Base-by-base conservation (phyloP, 2,797 vertebrate genomes). In the Mallotus villosus region DNA sequence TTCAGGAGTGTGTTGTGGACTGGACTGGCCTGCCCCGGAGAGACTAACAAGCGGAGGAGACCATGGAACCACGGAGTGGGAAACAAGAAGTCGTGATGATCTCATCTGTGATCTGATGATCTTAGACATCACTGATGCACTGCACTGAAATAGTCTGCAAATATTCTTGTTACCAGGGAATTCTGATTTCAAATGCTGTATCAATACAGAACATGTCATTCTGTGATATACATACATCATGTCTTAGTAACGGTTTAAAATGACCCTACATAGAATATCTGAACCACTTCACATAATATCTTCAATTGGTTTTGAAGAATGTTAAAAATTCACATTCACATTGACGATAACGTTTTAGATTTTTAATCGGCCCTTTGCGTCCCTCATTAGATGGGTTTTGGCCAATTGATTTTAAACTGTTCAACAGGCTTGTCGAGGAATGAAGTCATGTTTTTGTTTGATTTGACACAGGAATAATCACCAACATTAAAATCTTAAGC, bases 401-500 rank as follows among this genome's bases (percentile, higher is more conserved):
- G 41, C 74, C 59, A 46, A 59, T 70, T 81, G 64, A 77, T 72
- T 74, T 84, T 65, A 46, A 71, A 80, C 68, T 78, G 11, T 61
- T 68, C 72, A 84, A 72, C 32, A 60, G 63, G 72, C 62, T 76
- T 76, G 71, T 75, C 70, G 77, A 75, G 78, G 74, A 75, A 62
- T 74, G 75, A 80, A 67, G 70, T 53, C 65, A 74, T 83, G 70
- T 88, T 81, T 78, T 75, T 78, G 73, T 85, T 84, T 86, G 59
- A 82, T 80, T 81, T 81, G 78, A 88, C 81, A 75, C 12, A n/a
- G 72, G 75, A 86, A 78, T 77, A 79, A 83, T 78, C 78, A 83
- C 76, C 82, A 73, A 85, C 84, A 84, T 87, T 82, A 80, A 85
- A 87, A 81, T 78, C 84, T 79, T 87, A 87, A 88, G 88, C 79